Evolutionary conservation across 2,113 vertebrate species (phyloP).

Genomic region (Cepphus grylle): DNA sequence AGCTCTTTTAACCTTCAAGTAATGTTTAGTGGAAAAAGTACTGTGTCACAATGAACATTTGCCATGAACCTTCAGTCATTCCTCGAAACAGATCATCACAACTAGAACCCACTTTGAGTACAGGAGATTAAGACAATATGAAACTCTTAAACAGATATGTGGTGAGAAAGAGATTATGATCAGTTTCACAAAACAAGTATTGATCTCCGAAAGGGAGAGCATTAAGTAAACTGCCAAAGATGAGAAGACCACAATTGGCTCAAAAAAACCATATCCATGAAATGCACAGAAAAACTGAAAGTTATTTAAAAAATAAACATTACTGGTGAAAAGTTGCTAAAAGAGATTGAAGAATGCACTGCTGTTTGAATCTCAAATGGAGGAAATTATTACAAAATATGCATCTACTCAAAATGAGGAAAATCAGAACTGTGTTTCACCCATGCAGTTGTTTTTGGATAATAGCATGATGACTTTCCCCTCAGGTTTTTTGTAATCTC

Average conservation of each 20-base stretch:
- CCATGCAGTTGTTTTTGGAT: not conserved
- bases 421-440: not conserved
- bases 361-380: not conserved
- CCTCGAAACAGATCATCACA: not conserved
- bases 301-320: not conserved
- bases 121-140: not conserved
- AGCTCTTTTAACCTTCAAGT: not conserved
- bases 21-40: not conserved
- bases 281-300: not conserved
- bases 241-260: not conserved
- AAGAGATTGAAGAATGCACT: not conserved
- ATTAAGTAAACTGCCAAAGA: not conserved
- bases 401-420: not conserved
- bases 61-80: not conserved
- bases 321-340: not conserved
- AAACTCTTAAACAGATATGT: not conserved
- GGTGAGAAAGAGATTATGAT: not conserved
- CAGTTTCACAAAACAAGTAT: not conserved
- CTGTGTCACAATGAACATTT: not conserved
- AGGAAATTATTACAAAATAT: not conserved
- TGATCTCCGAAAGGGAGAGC: not conserved
- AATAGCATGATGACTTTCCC: not conserved
- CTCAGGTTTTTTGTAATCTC: not conserved
- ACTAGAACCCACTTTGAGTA: not conserved
- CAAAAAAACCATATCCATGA: not conserved